phyloP scores from a whole-genome alignment of 2,797 vertebrate genomes.

The Cossypha caffra region DNA sequence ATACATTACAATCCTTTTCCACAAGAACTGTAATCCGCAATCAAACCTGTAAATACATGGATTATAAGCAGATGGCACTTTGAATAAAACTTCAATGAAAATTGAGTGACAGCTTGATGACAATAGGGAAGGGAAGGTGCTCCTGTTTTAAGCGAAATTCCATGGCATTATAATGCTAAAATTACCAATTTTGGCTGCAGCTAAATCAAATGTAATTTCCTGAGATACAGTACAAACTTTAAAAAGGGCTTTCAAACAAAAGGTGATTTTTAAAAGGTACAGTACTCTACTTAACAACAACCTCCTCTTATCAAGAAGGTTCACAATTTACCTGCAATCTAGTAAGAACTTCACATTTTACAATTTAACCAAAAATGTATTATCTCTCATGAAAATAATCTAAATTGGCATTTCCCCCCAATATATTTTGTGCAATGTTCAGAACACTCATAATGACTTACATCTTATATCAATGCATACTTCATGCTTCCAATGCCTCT shows the following conservation, averaged over 20 bases:
- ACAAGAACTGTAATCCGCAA: not conserved
- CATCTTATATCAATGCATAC: not conserved
- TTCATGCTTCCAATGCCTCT: not conserved
- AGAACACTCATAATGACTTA: not conserved
- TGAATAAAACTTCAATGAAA: not conserved
- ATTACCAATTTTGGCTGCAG: not conserved
- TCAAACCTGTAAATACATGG: not conserved
- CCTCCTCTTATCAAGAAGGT: not conserved
- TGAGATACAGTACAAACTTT: not conserved
- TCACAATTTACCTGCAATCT: not conserved
- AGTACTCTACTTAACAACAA: not conserved
- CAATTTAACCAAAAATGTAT: not conserved
- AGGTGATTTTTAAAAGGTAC: not conserved
- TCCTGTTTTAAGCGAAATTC: not conserved
- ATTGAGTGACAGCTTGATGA: not conserved
- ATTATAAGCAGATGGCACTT: not conserved
- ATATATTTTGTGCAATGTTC: not conserved
- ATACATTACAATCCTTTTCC: not conserved
- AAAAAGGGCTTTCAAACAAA: not conserved
- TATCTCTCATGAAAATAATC: not conserved
- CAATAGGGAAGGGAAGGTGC: not conserved
- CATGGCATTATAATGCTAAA: not conserved
- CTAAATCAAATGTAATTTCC: not conserved
- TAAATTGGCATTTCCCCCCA: not conserved
- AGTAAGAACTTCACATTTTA: not conserved